Evolutionary conservation across 2,113 vertebrate species (phyloP).

Genomic region (Micromys minutus): DNA sequence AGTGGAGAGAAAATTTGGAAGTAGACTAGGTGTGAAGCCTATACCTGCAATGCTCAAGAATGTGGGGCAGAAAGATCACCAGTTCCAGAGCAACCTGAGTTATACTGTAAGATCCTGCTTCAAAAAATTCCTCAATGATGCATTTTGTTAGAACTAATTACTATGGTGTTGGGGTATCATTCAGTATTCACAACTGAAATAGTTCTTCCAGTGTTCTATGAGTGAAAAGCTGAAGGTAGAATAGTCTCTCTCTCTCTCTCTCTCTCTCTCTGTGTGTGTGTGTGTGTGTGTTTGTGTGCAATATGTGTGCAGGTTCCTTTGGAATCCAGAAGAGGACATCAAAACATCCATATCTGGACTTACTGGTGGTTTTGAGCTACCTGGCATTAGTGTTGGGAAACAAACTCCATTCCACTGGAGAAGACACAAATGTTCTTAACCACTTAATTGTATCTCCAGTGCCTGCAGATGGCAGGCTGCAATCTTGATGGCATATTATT

Average conservation of each 20-base stretch:
- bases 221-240: neutral
- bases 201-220: neutral
- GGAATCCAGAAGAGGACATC: neutral
- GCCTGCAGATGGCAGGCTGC: neutral
- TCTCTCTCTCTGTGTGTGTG: neutral
- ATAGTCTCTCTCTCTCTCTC: too few species aligned
- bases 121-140: neutral
- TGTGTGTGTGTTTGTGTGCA: neutral
- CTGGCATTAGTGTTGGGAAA: neutral
- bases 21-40: neutral
- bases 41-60: neutral
- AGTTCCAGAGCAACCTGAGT: neutral
- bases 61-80: neutral
- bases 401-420: neutral
- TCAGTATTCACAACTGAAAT: neutral
- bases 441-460: neutral
- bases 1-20: neutral
- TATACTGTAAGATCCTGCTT: neutral
- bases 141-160: neutral
- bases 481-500: neutral
- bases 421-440: neutral
- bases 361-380: neutral
- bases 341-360: neutral
- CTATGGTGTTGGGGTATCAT: neutral
- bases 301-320: neutral